Conservation (phyloP, 2,888 invertebrate genomes). For the Andrena bicolor region DNA sequence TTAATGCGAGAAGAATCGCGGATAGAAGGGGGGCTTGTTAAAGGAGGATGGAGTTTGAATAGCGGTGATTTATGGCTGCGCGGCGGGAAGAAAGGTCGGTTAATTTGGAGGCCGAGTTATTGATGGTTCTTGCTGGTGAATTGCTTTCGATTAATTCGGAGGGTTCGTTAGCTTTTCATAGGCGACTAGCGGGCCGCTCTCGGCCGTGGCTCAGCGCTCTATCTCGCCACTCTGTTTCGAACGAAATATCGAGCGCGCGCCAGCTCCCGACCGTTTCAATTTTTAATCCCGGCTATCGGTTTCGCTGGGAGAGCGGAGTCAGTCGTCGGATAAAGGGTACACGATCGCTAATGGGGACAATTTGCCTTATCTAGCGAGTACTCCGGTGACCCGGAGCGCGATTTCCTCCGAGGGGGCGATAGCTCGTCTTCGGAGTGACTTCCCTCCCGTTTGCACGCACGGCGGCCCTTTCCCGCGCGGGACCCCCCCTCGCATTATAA, state of each 20-base stretch:
- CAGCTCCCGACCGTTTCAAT: no score
- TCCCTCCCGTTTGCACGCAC: not conserved
- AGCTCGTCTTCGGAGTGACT: not conserved
- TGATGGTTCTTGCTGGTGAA: conserved; percentile 26
- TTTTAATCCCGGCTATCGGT: no score
- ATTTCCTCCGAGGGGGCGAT: not conserved
- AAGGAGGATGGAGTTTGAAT: conserved; percentile 21
- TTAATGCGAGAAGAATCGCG: conserved; percentile 27
- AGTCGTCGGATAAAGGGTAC: no score
- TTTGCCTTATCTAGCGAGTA: conserved; percentile 3
- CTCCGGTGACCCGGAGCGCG: not conserved
- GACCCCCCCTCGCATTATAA: conserved; percentile 58
- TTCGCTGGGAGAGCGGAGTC: no score
- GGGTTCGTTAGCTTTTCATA: conserved; percentile 9
- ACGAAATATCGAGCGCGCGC: no score
- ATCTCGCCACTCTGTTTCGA: no score
- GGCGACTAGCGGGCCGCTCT: not conserved
- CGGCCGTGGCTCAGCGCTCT: no score
- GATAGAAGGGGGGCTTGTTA: conserved; percentile 14
- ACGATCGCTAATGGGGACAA: no score
- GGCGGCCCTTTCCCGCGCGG: not conserved
- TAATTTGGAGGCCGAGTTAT: conserved; percentile 32
- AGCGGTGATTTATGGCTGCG: conserved; percentile 36
- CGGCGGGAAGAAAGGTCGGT: conserved; percentile 21
- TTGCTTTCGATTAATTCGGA: conserved; percentile 37